Evolutionary conservation across 2,113 vertebrate species (phyloP).

Genomic region (Brachypteracias leptosomus): DNA sequence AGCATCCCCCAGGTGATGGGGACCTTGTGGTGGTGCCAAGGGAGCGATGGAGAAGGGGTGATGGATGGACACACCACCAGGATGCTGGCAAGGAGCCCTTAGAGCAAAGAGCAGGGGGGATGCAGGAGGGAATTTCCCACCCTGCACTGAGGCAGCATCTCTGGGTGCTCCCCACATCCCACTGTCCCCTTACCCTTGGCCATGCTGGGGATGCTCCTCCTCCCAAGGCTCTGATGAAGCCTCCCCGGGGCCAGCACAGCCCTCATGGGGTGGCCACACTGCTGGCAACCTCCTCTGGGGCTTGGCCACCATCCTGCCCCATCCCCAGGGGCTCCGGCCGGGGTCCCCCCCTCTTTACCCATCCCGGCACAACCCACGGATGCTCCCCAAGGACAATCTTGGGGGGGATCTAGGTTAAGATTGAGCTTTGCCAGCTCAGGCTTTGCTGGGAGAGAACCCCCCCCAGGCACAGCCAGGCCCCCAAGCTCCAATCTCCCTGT

Average conservation of each 20-base stretch:
- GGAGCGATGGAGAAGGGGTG: background rate
- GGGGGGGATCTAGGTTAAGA: background rate
- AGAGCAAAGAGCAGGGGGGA: background rate
- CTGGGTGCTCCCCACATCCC: background rate
- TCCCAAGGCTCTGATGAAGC: rapidly evolving
- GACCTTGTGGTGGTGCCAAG: background rate
- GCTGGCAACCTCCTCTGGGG: background rate
- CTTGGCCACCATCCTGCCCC: background rate
- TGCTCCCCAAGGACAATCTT: background rate
- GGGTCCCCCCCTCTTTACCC: background rate
- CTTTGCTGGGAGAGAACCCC: background rate
- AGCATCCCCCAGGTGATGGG: rapidly evolving
- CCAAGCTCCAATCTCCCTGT: background rate
- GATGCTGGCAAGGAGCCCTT: background rate
- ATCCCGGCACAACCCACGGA: rapidly evolving
- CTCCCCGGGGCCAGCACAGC: rapidly evolving
- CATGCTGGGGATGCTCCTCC: background rate
- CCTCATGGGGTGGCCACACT: rapidly evolving
- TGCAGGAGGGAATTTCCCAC: conserved; percentile 15
- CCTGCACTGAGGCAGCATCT: background rate
- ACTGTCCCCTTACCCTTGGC: background rate
- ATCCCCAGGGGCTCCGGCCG: rapidly evolving
- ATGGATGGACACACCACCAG: rapidly evolving
- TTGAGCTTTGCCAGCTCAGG: background rate
- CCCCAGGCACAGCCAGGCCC: background rate